Conservation (phyloP, 2,888 invertebrate genomes). For the Schizotus pectinicornis region DNA sequence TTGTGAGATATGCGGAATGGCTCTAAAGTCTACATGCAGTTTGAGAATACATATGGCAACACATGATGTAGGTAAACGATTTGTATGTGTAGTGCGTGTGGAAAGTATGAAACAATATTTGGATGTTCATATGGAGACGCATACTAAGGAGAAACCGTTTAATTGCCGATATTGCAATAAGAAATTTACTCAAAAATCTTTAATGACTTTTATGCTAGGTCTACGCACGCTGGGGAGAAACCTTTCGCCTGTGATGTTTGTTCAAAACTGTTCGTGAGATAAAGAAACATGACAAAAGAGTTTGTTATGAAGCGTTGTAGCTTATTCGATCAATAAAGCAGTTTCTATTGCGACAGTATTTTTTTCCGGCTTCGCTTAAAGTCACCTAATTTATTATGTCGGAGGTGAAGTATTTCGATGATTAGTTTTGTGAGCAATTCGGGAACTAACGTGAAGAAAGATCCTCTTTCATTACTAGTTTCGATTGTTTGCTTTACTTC, state of each 20-base stretch:
- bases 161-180: conserved; percentile 48
- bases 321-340: neutral
- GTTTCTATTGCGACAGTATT: no score
- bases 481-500: no score
- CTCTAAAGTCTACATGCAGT: neutral
- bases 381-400: no score
- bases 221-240: conserved; percentile 46
- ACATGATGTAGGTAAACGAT: conserved; percentile 49
- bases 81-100: conserved; percentile 53
- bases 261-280: conserved; percentile 39
- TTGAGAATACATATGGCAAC: conserved; percentile 17
- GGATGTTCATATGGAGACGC: conserved; percentile 54
- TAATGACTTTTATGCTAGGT: conserved; percentile 44
- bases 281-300: neutral
- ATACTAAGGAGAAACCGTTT: conserved; percentile 54
- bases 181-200: conserved; percentile 49
- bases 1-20: neutral
- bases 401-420: no score
- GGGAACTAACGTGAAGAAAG: no score
- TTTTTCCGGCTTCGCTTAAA: no score
- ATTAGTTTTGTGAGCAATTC: no score
- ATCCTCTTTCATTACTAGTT: no score
- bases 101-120: conserved; percentile 52
- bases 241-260: conserved; percentile 47
- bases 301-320: neutral